Base-by-base conservation (phyloP, 1,140 invertebrate genomes). In the Drosophila paulistorum region DNA sequence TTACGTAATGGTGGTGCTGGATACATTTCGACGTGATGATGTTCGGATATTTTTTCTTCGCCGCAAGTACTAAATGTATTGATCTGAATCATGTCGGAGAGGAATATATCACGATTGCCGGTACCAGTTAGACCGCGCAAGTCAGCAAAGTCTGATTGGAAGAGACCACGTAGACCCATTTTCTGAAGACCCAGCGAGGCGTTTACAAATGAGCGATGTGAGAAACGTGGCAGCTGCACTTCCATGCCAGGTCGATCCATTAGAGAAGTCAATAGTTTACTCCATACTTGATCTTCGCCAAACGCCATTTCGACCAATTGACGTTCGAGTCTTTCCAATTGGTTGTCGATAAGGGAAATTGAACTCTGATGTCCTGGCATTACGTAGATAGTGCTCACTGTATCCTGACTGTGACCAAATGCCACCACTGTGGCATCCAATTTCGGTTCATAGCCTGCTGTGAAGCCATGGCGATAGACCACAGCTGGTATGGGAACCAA, bases 371-470 rank as follows among this genome's bases (percentile, higher is more conserved):
- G 95, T 1, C 96, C 96, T 0, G 96, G 96, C 92, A 97, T 95
- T 0, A 97, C 93, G 57, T 97, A 95, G 20, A 97, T 94, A 1
- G 95, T 96, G 58, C 96, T 96, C 0, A 97, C 93, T 0, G 95
- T 93, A 65, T 96, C 94, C 62, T 95, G 94, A 1, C 93, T 93
- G n/a, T 93, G 94, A 14, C 96, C 96, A 26, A 97, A 90, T 10
- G 96, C 94, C 7, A 96, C 95, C 3, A 95, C 95, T 0, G 97
- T 97, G 0, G 96, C 96, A 83, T 97, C 96, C 30, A 97, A 90
- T 48, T 94, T 94, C 0, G 96, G 96, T 68, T 97, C 97, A 75
- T 97, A 97, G 1, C 96, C 96, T 13, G 96, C 96, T 5, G 96
- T 90, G 61, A 97, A 96, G 5, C 95, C 95, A 0, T 93, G 93